phyloP scores from a whole-genome alignment of 2,888 invertebrate species.

The Trachelus troglodyta region DNA sequence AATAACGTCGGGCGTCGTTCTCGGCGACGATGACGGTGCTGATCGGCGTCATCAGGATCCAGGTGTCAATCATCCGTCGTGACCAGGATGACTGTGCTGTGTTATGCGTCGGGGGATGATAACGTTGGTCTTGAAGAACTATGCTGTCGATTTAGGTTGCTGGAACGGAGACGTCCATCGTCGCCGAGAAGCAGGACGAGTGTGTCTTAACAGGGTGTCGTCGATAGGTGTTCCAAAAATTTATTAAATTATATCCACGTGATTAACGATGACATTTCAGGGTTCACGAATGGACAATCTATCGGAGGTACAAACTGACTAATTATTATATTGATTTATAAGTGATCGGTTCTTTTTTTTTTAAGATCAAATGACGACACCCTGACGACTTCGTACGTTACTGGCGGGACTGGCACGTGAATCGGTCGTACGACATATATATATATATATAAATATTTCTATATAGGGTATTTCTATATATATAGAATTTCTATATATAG shows the following conservation, averaged over 20 bases:
- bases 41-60: background rate
- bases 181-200: background rate
- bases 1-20: background rate
- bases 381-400: background rate
- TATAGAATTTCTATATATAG: no score
- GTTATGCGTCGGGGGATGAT: background rate
- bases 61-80: background rate
- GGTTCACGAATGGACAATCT: background rate
- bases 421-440: background rate
- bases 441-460: background rate
- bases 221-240: background rate
- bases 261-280: background rate
- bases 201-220: background rate
- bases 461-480: background rate
- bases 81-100: background rate
- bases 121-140: background rate
- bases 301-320: background rate
- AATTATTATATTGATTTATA: background rate
- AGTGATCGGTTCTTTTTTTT: background rate
- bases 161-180: background rate
- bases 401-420: conserved; percentile 1
- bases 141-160: background rate
- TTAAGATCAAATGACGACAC: background rate
- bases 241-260: background rate
- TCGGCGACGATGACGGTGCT: background rate